A percentile compares a stretch with the other conserved stretches of the same genome.
phyloP scores from a whole-genome alignment of 1,140 invertebrate species.

The Zaprionus ghesquierei region DNA sequence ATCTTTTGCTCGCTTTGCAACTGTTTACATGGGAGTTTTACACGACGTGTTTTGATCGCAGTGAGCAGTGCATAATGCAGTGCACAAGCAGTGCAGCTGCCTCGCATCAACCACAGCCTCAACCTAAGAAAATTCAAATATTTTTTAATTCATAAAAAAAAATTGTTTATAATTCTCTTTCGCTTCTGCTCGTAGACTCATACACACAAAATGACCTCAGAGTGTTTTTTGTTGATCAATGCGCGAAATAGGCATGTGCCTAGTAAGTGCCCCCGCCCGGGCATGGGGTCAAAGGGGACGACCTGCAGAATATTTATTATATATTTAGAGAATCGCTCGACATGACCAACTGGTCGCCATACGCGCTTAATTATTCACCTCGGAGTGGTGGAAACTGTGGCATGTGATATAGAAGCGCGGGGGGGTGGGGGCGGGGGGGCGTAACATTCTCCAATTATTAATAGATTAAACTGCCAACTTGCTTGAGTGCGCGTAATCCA shows the following conservation, averaged over 20 bases:
- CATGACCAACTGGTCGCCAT: constrained; percentile 4
- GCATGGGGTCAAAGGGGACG: neutral
- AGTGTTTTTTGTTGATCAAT: neutral
- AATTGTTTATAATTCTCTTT: neutral
- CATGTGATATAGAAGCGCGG: neutral
- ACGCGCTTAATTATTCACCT: constrained; percentile 30
- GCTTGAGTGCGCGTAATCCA: too few relatives aligned
- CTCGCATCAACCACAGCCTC: too few relatives aligned
- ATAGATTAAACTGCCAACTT: constrained; percentile 28
- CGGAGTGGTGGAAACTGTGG: neutral
- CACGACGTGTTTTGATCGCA: too few relatives aligned
- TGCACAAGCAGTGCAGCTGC: too few relatives aligned
- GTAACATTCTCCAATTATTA: constrained; percentile 8
- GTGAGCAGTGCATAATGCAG: too few relatives aligned
- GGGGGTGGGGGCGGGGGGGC: neutral
- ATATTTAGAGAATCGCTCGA: neutral
- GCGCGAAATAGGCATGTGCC: constrained; percentile 9
- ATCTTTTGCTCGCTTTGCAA: neutral
- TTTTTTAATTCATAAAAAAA: neutral
- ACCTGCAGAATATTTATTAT: constrained; percentile 23
- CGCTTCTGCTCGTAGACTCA: neutral
- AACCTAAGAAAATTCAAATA: too few relatives aligned
- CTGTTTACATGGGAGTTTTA: too few relatives aligned
- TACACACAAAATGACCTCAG: neutral
- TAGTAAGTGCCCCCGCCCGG: neutral